Conservation (phyloP, 2,888 invertebrate genomes). For the Eupelmus urozonus region DNA sequence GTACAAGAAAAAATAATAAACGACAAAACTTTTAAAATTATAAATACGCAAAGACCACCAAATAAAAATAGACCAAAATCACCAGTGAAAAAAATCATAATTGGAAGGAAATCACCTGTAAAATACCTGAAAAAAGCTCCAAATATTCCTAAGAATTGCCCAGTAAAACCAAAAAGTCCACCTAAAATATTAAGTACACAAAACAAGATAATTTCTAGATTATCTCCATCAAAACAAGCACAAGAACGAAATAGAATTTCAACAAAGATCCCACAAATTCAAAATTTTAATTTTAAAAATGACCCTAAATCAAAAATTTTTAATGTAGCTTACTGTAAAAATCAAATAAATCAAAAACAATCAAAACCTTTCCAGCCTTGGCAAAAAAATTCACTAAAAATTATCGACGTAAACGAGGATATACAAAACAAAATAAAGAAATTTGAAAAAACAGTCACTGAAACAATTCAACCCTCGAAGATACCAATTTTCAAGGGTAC, state of each 20-base stretch:
- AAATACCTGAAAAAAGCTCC: slow-evolving; percentile 60
- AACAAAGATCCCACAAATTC: slow-evolving; percentile 36
- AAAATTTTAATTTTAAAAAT: slow-evolving; percentile 22
- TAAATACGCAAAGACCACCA: slow-evolving; percentile 8
- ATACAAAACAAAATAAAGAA: slow-evolving; percentile 34
- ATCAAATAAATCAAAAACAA: slow-evolving; percentile 35
- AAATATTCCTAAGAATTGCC: slow-evolving; percentile 24
- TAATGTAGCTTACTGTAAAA: slow-evolving; percentile 5
- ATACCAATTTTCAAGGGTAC: slow-evolving; percentile 68
- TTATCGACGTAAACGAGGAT: neutral
- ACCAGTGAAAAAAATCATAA: slow-evolving; percentile 68
- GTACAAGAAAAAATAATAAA: slow-evolving; percentile 1
- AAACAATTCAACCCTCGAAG: slow-evolving; percentile 62
- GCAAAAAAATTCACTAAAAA: slow-evolving; percentile 18
- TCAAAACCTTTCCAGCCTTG: slow-evolving; percentile 14
- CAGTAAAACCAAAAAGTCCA: slow-evolving; percentile 32
- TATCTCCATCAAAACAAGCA: slow-evolving; percentile 18
- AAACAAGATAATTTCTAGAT: slow-evolving; percentile 34
- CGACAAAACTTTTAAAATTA: neutral
- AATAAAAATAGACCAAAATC: slow-evolving; percentile 69
- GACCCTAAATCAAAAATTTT: slow-evolving; percentile 21
- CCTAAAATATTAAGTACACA: slow-evolving; percentile 43
- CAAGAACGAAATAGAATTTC: slow-evolving; percentile 33
- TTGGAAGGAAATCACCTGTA: slow-evolving; percentile 69
- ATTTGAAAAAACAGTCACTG: neutral